Evolutionary conservation across 2,888 invertebrate species (phyloP).

Genomic region (Gastrophysa polygoni): DNA sequence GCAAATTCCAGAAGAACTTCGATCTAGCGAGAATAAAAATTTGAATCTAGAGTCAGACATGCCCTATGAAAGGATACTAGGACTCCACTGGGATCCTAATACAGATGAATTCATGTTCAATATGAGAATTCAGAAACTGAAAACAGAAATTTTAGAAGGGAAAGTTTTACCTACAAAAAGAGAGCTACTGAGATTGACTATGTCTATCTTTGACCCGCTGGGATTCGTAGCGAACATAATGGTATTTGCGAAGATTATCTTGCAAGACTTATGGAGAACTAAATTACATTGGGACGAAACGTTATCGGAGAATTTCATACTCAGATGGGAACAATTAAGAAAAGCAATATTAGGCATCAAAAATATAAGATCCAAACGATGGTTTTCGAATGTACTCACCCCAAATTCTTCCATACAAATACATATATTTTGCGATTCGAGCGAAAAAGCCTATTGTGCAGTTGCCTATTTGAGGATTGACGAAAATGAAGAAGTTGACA

Average conservation of each 20-base stretch:
- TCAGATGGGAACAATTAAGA: background rate
- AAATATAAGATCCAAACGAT: background rate
- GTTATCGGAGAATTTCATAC: no score
- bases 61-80: conserved; percentile 8
- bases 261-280: background rate
- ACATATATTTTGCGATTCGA: no score
- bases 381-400: no score
- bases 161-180: background rate
- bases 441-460: no score
- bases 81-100: conserved; percentile 3
- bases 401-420: no score
- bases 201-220: conserved; percentile 1
- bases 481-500: background rate
- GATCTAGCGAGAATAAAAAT: background rate
- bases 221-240: background rate
- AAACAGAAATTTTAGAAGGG: background rate
- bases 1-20: background rate
- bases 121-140: background rate
- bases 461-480: background rate
- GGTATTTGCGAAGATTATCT: background rate
- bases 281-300: no score
- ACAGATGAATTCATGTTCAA: background rate
- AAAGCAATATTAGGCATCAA: background rate
- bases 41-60: background rate
- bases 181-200: background rate